Percentiles rank a stretch among this genome's conserved stretches.
phyloP scores from a whole-genome alignment of 2,888 invertebrate genomes.

The Agrotis exclamationis region DNA sequence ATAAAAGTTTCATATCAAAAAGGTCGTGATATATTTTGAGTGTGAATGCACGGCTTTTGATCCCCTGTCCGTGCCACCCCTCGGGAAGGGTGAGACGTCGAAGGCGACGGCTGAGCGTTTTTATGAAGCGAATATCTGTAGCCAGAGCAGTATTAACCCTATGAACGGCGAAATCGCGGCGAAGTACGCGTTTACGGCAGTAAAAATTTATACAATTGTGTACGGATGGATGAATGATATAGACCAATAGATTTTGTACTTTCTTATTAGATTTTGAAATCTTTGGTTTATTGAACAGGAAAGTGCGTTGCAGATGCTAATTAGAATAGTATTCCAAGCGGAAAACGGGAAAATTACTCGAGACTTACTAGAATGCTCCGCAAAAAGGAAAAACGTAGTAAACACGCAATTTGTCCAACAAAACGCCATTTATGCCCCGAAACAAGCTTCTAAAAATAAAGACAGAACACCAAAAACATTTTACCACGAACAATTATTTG shows the following conservation, averaged over 20 bases:
- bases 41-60: slow-evolving; percentile 75
- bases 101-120: slow-evolving; percentile 60
- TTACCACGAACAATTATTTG: slow-evolving; percentile 65
- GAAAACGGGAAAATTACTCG: background rate
- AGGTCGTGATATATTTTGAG: slow-evolving; percentile 74
- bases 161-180: slow-evolving; percentile 53
- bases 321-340: background rate
- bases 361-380: slow-evolving; percentile 9
- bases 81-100: slow-evolving; percentile 50
- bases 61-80: slow-evolving; percentile 70
- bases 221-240: slow-evolving; percentile 31
- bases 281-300: background rate
- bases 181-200: slow-evolving; percentile 36
- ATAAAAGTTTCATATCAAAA: slow-evolving; percentile 72
- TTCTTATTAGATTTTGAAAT: slow-evolving; percentile 10
- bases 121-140: slow-evolving; percentile 64
- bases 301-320: background rate
- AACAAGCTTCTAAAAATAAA: slow-evolving; percentile 44
- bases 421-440: slow-evolving; percentile 41
- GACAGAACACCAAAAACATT: slow-evolving; percentile 54
- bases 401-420: slow-evolving; percentile 36
- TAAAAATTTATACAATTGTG: slow-evolving; percentile 46
- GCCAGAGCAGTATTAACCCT: slow-evolving; percentile 58
- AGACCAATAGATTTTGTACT: slow-evolving; percentile 12
- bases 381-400: slow-evolving; percentile 11